These are phyloP conservation scores for Metallyticus violacea DNA, from an alignment of 2,888 invertebrate species.

Conservation along the genomic window DNA sequence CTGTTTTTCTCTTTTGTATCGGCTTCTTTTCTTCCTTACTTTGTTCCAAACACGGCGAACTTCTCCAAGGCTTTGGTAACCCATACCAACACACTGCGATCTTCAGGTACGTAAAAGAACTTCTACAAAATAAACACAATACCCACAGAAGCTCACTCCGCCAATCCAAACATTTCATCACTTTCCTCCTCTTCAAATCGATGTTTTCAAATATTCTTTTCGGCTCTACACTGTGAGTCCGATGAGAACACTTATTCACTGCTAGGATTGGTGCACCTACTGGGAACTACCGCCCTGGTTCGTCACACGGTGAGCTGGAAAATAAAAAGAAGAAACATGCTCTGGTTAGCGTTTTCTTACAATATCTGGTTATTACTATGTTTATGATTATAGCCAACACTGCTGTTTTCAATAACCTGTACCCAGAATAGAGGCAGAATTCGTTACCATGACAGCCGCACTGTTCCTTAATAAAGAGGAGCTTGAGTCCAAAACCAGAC, in stretches of 20 bases:
- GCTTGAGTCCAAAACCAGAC: no score
- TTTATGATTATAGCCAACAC: neutral
- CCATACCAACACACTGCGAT: neutral
- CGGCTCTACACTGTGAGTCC: neutral
- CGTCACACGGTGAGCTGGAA: neutral
- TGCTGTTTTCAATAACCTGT: neutral
- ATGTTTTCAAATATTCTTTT: neutral
- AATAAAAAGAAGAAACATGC: neutral
- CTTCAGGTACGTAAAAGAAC: neutral
- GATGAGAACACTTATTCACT: neutral
- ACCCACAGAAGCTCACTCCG: neutral
- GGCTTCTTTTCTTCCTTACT: no score
- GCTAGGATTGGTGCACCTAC: neutral
- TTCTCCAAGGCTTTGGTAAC: neutral
- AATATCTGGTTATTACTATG: neutral
- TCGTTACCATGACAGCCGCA: no score
- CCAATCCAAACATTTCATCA: neutral
- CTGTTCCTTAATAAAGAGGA: no score
- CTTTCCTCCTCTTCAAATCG: neutral
- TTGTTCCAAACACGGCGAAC: neutral
- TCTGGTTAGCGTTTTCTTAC: neutral
- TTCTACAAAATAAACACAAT: neutral
- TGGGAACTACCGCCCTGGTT: neutral
- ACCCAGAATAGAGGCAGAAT: no score
- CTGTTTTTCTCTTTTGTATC: no score